Evolutionary conservation across 2,888 invertebrate species (phyloP).

Genomic region (Coenonympha glycerion): DNA sequence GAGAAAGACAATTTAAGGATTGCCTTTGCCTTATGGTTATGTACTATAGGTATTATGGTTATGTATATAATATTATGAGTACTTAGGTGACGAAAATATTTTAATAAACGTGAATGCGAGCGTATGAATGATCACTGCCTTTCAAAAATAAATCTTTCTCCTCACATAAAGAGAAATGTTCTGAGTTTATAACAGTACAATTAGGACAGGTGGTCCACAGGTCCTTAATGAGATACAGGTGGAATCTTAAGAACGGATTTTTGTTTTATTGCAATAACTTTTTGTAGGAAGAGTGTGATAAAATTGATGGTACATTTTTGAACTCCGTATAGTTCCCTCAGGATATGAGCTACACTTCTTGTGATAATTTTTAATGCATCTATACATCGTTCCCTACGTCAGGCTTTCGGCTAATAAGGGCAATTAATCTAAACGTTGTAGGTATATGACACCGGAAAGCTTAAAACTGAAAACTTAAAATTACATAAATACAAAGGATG

Average conservation of each 20-base stretch:
- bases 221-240: neutral
- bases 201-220: neutral
- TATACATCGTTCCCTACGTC: too few species aligned
- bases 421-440: too few species aligned
- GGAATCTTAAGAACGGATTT: neutral
- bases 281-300: neutral
- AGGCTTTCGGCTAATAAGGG: too few species aligned
- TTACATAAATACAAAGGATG: too few species aligned
- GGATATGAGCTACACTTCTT: too few species aligned
- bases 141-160: conserved; percentile 11
- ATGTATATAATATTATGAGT: neutral
- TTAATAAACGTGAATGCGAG: conserved; percentile 17
- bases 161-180: conserved; percentile 3
- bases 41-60: neutral
- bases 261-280: neutral
- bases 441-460: too few species aligned
- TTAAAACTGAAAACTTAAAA: too few species aligned
- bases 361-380: too few species aligned
- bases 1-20: too few species aligned
- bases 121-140: conserved; percentile 17
- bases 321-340: too few species aligned
- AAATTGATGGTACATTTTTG: too few species aligned
- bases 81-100: conserved; percentile 13
- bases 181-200: neutral
- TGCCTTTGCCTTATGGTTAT: neutral